Percentiles rank a stretch among this genome's conserved stretches.
phyloP scores from a whole-genome alignment of 2,797 vertebrate species.

The Calcarius lapponicus region DNA sequence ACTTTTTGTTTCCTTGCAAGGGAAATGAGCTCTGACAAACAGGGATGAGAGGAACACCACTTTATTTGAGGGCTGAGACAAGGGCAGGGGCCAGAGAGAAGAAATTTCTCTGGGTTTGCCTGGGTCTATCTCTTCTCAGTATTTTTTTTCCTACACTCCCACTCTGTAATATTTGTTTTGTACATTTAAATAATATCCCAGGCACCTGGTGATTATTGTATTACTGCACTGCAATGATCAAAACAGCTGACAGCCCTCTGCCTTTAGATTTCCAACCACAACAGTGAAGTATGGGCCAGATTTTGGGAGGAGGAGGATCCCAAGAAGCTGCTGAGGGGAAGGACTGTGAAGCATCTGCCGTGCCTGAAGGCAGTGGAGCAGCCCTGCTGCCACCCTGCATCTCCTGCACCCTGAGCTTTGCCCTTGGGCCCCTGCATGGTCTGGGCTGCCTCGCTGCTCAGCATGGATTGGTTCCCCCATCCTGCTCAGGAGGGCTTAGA shows the following conservation, averaged over 20 bases:
- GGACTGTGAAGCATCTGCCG: background rate
- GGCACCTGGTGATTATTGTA: background rate
- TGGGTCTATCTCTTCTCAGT: background rate
- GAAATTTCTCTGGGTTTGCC: background rate
- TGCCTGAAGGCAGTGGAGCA: background rate
- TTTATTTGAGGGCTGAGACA: background rate
- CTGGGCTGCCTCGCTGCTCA: rapidly evolving
- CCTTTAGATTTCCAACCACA: background rate
- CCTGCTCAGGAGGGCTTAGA: background rate
- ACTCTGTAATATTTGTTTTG: background rate
- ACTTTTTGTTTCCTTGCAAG: constrained; percentile 15
- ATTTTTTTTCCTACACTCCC: background rate
- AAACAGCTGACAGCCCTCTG: background rate
- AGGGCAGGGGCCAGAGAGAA: background rate
- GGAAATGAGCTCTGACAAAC: constrained; percentile 26
- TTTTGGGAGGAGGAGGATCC: background rate
- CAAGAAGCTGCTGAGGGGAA: background rate
- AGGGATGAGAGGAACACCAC: background rate
- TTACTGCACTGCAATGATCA: background rate
- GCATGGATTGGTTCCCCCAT: rapidly evolving
- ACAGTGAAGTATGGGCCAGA: rapidly evolving
- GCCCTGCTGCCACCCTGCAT: background rate
- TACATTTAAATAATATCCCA: background rate
- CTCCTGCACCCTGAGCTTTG: background rate
- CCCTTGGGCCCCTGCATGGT: no score